Evolutionary conservation across 2,888 invertebrate species (phyloP).

Genomic region (Drosophila lacicola): DNA sequence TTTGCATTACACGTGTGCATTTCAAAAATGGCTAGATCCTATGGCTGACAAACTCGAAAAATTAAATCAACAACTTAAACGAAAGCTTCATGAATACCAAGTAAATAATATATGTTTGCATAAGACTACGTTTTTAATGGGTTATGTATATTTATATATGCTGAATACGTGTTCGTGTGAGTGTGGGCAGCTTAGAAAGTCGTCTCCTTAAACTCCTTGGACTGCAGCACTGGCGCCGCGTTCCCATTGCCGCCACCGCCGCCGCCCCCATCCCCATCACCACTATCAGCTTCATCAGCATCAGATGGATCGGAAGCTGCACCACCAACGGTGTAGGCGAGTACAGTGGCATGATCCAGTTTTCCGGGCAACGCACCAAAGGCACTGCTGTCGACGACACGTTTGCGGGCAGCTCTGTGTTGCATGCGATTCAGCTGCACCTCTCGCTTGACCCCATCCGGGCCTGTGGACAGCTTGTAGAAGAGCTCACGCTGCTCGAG

Average conservation of each 20-base stretch:
- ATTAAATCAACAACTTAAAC: conserved; percentile 59
- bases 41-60: conserved; percentile 65
- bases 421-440: conserved; percentile 88
- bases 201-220: conserved; percentile 84
- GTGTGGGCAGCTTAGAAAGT: conserved; percentile 76
- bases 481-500: conserved; percentile 93
- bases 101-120: conserved; percentile 38
- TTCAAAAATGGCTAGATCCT: conserved; percentile 65
- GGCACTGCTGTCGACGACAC: conserved; percentile 90
- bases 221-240: conserved; percentile 74
- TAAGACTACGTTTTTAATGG: conserved; percentile 33
- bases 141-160: conserved; percentile 38
- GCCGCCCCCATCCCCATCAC: conserved; percentile 4
- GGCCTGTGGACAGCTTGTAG: conserved; percentile 87
- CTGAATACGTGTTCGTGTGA: conserved; percentile 28
- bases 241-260: conserved; percentile 45
- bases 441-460: conserved; percentile 86
- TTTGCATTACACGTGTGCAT: conserved; percentile 40
- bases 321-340: conserved; percentile 91
- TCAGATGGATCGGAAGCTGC: conserved; percentile 27
- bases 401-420: conserved; percentile 89
- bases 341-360: conserved; percentile 94
- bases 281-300: conserved; percentile 4
- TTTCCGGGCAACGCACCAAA: conserved; percentile 92
- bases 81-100: conserved; percentile 44